Evolutionary conservation across 2,113 vertebrate genomes (phyloP).

Genomic region (Rhabdomys dilectus): DNA sequence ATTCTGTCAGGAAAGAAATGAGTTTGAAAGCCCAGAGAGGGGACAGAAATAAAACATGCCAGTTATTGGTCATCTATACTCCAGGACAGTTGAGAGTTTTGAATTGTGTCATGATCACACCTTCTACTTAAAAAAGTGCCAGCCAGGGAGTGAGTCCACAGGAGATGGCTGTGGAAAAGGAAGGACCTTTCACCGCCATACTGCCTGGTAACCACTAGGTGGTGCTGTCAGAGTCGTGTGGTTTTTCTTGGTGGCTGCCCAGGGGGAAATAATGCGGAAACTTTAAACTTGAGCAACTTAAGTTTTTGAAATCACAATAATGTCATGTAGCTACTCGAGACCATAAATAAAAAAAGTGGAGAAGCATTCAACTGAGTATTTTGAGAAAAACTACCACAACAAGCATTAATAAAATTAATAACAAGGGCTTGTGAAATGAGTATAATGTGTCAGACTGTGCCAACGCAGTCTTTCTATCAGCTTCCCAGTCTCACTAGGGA

Average conservation of each 20-base stretch:
- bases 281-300: background rate
- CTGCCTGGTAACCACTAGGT: conserved; percentile 4
- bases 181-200: background rate
- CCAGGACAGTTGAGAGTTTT: background rate
- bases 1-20: conserved; percentile 35
- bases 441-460: background rate
- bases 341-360: conserved; percentile 15
- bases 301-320: background rate
- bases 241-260: background rate
- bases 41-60: background rate
- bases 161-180: no score
- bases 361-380: background rate
- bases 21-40: background rate
- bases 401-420: background rate
- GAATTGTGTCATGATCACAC: background rate
- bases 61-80: background rate
- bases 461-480: background rate
- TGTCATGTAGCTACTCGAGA: background rate
- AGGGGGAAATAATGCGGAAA: background rate
- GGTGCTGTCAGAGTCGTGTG: conserved; percentile 39
- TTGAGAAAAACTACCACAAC: background rate
- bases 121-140: background rate
- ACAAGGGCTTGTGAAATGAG: background rate
- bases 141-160: background rate
- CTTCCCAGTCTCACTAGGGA: background rate